These are phyloP conservation scores for Amazona finschi DNA, from an alignment of 2,797 vertebrate species.

Conservation along the genomic window DNA sequence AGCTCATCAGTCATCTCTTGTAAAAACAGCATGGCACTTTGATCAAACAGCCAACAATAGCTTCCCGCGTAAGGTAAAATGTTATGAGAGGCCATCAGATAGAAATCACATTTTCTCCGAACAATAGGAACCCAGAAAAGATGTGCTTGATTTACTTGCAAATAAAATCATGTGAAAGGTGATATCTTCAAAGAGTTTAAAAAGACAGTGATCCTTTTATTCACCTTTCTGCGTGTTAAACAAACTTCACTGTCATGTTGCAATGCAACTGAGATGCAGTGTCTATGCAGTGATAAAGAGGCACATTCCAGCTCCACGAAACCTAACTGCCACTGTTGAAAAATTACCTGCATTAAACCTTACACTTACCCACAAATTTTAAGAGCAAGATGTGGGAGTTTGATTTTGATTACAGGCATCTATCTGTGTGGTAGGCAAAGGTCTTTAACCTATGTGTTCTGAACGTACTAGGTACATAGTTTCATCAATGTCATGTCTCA, in stretches of 20 bases:
- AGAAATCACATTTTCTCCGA: slow-evolving; percentile 71
- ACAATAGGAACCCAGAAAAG: slow-evolving; percentile 66
- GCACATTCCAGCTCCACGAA: slow-evolving; percentile 52
- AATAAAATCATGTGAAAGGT: slow-evolving; percentile 71
- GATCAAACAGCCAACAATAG: slow-evolving; percentile 73
- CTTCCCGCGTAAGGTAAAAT: slow-evolving; percentile 64
- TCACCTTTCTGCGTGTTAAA: slow-evolving; percentile 65
- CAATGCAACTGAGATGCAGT: slow-evolving; percentile 61
- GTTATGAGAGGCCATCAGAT: slow-evolving; percentile 67
- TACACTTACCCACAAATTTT: slow-evolving; percentile 57
- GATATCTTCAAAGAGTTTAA: slow-evolving; percentile 58
- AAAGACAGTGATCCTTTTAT: slow-evolving; percentile 61
- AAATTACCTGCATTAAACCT: slow-evolving; percentile 71
- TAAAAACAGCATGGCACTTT: slow-evolving; percentile 72
- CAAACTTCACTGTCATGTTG: slow-evolving; percentile 62
- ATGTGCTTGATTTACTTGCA: slow-evolving; percentile 71
- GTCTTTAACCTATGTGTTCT: slow-evolving; percentile 43
- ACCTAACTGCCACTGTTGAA: slow-evolving; percentile 70
- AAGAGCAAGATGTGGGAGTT: slow-evolving; percentile 65
- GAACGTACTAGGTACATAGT: slow-evolving; percentile 40
- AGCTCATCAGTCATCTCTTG: slow-evolving; percentile 75
- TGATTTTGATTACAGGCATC: slow-evolving; percentile 67
- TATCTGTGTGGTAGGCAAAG: slow-evolving; percentile 67
- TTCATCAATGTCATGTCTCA: slow-evolving; percentile 62
- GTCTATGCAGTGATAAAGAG: slow-evolving; percentile 58